Percentiles rank a stretch among this genome's conserved stretches.
phyloP scores from a whole-genome alignment of 2,888 invertebrate genomes.

The Thyatira batis region DNA sequence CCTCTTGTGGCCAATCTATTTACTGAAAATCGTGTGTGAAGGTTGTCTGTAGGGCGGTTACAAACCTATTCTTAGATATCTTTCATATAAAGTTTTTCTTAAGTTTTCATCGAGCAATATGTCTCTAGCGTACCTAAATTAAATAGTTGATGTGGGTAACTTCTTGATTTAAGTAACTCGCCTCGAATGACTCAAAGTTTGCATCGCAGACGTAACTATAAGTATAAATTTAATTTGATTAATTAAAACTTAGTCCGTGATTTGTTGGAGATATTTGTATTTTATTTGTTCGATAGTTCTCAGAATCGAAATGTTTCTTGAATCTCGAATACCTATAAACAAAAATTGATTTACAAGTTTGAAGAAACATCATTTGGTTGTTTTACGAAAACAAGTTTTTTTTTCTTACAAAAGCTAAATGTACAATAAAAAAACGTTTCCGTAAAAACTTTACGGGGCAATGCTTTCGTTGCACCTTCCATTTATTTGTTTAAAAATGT shows the following conservation, averaged over 20 bases:
- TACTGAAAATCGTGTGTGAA: slow-evolving; percentile 12
- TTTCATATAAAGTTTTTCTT: slow-evolving; percentile 18
- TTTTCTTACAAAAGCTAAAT: no score
- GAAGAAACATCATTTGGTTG: no score
- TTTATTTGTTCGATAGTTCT: no score
- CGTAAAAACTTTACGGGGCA: slow-evolving; percentile 16
- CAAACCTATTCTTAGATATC: slow-evolving; percentile 15
- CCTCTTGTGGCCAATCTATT: slow-evolving; percentile 5
- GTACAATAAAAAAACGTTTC: not conserved
- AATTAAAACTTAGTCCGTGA: not conserved
- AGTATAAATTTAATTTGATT: not conserved
- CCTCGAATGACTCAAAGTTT: not conserved
- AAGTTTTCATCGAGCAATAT: slow-evolving; percentile 19
- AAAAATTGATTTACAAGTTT: not conserved
- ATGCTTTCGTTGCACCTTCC: slow-evolving; percentile 43
- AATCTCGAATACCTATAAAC: no score
- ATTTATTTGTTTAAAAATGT: slow-evolving; percentile 59
- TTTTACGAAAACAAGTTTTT: no score
- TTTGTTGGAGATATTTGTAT: not conserved
- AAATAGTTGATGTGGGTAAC: slow-evolving; percentile 20
- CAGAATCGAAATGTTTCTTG: not conserved
- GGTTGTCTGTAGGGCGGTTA: slow-evolving; percentile 24
- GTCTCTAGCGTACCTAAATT: slow-evolving; percentile 19
- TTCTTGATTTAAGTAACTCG: slow-evolving; percentile 8
- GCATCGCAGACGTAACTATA: not conserved